Evolutionary conservation across 1,140 invertebrate genomes (phyloP).

Genomic region (Drosophila melanogaster): Release_6_plus_ISO1_MT NC_004354.4:9026001-9026500

Average conservation of each 20-base stretch:
- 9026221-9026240: constrained; percentile 27
- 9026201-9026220: constrained; percentile 4
- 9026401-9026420: constrained; percentile 4
- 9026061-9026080: background rate
- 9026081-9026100: constrained; percentile 24
- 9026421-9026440: constrained; percentile 13
- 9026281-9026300: background rate
- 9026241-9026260: background rate
- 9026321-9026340: constrained; percentile 1
- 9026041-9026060: constrained; percentile 31
- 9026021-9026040: constrained; percentile 63
- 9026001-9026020: constrained; percentile 48
- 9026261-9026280: constrained; percentile 3
- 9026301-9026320: constrained; percentile 5
- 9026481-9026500: constrained; percentile 1
- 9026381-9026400: constrained; percentile 6
- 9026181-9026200: background rate
- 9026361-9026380: constrained; percentile 1
- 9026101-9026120: constrained; percentile 41
- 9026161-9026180: background rate
- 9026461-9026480: constrained; percentile 21
- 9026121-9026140: constrained; percentile 7
- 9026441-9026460: constrained; percentile 16
- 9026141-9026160: constrained; percentile 8
- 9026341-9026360: background rate